Evolutionary conservation across 2,797 vertebrate genomes (phyloP).

Genomic region (Martes flavigula): DNA sequence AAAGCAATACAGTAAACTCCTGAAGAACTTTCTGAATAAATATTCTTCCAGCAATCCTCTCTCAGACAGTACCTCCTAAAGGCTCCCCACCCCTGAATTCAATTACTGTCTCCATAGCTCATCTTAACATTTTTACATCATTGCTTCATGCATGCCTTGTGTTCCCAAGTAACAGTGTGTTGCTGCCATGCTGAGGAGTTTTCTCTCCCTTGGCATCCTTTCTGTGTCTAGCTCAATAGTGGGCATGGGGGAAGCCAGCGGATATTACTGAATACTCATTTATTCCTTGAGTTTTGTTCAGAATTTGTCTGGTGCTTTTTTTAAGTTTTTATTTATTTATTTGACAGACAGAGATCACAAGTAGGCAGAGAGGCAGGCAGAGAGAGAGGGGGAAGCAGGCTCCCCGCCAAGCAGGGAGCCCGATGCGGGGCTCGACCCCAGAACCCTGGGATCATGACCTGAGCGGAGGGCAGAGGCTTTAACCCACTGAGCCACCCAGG

Average conservation of each 20-base stretch:
- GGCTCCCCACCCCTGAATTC: neutral
- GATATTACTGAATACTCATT: neutral
- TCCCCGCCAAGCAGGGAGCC: too few relatives aligned
- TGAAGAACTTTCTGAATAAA: neutral
- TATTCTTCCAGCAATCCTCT: neutral
- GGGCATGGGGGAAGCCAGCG: neutral
- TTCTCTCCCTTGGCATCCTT: rapidly evolving
- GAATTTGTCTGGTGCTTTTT: neutral
- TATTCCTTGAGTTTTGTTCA: neutral
- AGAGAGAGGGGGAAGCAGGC: too few relatives aligned
- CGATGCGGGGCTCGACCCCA: too few relatives aligned
- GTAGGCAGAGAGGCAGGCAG: too few relatives aligned
- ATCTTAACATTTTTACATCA: neutral
- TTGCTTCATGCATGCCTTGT: neutral
- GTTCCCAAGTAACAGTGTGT: neutral
- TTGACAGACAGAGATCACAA: too few relatives aligned
- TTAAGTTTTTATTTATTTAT: neutral
- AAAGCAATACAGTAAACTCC: neutral
- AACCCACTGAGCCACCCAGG: too few relatives aligned
- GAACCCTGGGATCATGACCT: too few relatives aligned
- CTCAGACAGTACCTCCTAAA: neutral
- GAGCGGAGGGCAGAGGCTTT: too few relatives aligned
- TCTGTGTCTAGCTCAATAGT: neutral
- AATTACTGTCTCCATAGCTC: neutral
- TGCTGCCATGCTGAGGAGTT: neutral